Evolutionary conservation across 2,888 invertebrate genomes (phyloP), one percentile per base, ranked within the genome.

Genomic region (Synergus itoensis): DNA sequence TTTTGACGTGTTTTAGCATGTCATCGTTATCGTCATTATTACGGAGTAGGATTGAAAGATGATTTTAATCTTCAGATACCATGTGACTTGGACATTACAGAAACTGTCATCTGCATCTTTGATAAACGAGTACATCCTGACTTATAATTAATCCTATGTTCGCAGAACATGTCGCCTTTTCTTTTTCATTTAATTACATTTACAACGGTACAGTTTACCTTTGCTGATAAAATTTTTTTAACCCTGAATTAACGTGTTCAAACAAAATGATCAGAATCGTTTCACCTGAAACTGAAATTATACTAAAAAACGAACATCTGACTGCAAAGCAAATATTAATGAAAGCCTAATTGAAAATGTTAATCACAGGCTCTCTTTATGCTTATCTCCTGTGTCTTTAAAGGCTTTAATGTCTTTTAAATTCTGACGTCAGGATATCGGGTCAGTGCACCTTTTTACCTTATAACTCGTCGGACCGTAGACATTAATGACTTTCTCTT

Each of bases 391-490:
- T 28, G 28, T 28, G 28, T 28, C 28, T 65, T 40, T 21, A 21
- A 41, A 41, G 4, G n/a, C 12, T 41, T 41, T 3, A 65, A 65
- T 41, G 16, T n/a, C 1, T 41, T 65, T 65, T 3, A 65, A 65
- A n/a, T 41, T 41, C 4, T 41, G 41, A 65, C n/a, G n/a, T 65
- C 3, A n/a, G n/a, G 11, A 18, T 65, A 40, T 69, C 67, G 12
- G 45, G 67, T 67, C 21, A 69, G 28, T 28, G 48, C 69, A 69
- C 69, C 48, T 69, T 69, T 69, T 69, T 69, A 69, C 69, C 28
- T 45, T 14, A 36, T 7, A 28, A 28, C 28, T 69, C 69, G 21
- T 69, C 69, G 48, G 48, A 69, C 48, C 48, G 28, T 48, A 69
- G 16, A 48, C 48, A 48, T 69, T 69, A 48, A 69, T 69, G 48